Evolutionary conservation across 1,140 invertebrate species (phyloP).

Genomic region (Colletes latitarsis): DNA sequence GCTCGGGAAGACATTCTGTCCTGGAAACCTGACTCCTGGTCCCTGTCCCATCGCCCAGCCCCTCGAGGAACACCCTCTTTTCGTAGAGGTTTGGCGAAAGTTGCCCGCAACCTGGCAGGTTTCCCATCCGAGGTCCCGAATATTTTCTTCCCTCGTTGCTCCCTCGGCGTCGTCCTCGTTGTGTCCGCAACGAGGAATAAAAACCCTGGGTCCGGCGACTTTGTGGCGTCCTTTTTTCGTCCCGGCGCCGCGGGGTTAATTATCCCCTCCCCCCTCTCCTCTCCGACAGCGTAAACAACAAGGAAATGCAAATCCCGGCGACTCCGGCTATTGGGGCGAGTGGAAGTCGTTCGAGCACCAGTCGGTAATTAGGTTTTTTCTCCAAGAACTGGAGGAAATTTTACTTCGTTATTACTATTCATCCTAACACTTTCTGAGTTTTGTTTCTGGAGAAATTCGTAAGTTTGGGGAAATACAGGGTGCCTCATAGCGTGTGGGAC

Average conservation of each 20-base stretch:
- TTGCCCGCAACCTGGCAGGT: slow-evolving; percentile 59
- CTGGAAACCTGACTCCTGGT: slow-evolving; percentile 43
- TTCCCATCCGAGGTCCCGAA: slow-evolving; percentile 50
- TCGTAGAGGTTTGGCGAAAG: slow-evolving; percentile 47
- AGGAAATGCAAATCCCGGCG: slow-evolving; percentile 12
- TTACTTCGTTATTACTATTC: no score
- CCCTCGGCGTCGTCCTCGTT: not conserved
- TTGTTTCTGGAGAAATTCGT: no score
- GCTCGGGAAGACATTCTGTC: slow-evolving; percentile 54
- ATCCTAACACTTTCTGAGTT: no score
- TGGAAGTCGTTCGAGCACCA: slow-evolving; percentile 16
- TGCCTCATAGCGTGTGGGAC: no score
- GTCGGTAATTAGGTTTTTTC: slow-evolving; percentile 38
- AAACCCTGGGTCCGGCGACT: slow-evolving; percentile 9
- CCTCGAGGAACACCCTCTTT: slow-evolving; percentile 14
- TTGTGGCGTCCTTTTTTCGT: slow-evolving; percentile 4
- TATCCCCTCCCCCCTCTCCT: slow-evolving; percentile 52
- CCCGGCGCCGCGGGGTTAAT: slow-evolving; percentile 41
- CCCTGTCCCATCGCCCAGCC: not conserved
- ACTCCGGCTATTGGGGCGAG: not conserved
- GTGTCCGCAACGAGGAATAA: slow-evolving; percentile 6
- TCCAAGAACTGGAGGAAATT: slow-evolving; percentile 18
- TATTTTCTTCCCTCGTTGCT: slow-evolving; percentile 41
- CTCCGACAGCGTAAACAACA: slow-evolving; percentile 36
- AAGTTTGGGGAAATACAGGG: no score